Evolutionary conservation across 2,888 invertebrate genomes (phyloP).

Genomic region (Pardosa pseudoannulata): DNA sequence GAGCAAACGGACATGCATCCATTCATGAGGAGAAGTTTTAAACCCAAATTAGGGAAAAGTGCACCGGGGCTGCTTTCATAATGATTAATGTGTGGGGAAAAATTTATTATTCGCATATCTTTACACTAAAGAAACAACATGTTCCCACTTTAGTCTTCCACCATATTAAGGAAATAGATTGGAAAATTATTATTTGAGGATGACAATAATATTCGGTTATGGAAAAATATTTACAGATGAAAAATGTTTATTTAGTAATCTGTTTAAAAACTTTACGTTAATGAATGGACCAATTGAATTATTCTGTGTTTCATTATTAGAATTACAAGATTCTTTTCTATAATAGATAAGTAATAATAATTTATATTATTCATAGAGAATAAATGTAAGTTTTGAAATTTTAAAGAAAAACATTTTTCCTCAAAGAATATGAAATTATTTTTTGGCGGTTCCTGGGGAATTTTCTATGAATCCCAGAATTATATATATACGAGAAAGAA

Average conservation of each 20-base stretch:
- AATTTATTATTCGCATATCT: conserved; percentile 51
- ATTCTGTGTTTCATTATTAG: too few relatives aligned
- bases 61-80: conserved; percentile 29
- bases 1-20: conserved; percentile 39
- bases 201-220: conserved; percentile 51
- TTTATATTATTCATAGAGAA: too few relatives aligned
- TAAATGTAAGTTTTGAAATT: too few relatives aligned
- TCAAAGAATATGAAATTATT: too few relatives aligned
- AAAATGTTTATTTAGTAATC: conserved; percentile 19
- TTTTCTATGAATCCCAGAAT: too few relatives aligned
- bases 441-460: too few relatives aligned
- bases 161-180: conserved; percentile 1
- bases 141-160: conserved; percentile 29
- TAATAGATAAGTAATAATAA: too few relatives aligned
- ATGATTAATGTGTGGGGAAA: conserved; percentile 46
- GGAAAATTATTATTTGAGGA: conserved; percentile 45
- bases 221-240: conserved; percentile 39
- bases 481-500: too few relatives aligned
- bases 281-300: too few relatives aligned
- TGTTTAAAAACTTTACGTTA: conserved; percentile 17
- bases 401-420: too few relatives aligned
- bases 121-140: conserved; percentile 41
- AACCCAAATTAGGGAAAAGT: conserved; percentile 43
- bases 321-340: too few relatives aligned
- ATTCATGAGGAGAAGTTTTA: conserved; percentile 46